Evolutionary conservation across 2,113 vertebrate genomes (phyloP).

Genomic region (Agapornis roseicollis): DNA sequence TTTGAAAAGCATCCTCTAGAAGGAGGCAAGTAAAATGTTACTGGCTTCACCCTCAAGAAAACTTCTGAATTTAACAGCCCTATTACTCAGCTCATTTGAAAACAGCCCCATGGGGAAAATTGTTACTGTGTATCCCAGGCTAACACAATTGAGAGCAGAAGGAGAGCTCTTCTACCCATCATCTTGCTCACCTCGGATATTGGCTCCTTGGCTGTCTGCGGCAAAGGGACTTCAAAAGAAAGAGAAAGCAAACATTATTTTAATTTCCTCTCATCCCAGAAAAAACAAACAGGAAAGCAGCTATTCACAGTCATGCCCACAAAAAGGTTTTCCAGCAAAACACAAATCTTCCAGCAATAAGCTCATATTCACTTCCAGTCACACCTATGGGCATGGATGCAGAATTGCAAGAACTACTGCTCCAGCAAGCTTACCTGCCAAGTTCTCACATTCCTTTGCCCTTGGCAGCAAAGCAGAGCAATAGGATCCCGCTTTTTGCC

Average conservation of each 20-base stretch:
- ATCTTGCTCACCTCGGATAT: conserved; percentile 31
- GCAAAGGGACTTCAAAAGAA: conserved; percentile 17
- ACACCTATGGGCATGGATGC: background rate
- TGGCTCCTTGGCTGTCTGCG: background rate
- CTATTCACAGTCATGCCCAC: background rate
- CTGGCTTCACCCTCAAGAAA: background rate
- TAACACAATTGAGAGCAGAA: background rate
- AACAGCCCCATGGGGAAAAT: background rate
- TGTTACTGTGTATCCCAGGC: background rate
- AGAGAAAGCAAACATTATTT: conserved; percentile 19
- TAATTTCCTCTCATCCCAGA: background rate
- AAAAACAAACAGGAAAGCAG: conserved; percentile 8
- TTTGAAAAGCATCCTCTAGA: background rate
- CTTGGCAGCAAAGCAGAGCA: background rate
- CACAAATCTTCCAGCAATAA: background rate
- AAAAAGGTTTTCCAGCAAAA: background rate
- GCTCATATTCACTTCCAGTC: background rate
- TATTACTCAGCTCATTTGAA: background rate
- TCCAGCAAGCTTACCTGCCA: background rate
- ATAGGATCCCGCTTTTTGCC: background rate
- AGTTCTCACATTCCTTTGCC: background rate
- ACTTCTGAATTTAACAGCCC: background rate
- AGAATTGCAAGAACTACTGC: background rate
- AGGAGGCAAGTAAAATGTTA: background rate
- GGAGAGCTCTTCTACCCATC: background rate